Conservation (phyloP, 2,888 invertebrate species). For the Ichneumoninae sp. region DNA sequence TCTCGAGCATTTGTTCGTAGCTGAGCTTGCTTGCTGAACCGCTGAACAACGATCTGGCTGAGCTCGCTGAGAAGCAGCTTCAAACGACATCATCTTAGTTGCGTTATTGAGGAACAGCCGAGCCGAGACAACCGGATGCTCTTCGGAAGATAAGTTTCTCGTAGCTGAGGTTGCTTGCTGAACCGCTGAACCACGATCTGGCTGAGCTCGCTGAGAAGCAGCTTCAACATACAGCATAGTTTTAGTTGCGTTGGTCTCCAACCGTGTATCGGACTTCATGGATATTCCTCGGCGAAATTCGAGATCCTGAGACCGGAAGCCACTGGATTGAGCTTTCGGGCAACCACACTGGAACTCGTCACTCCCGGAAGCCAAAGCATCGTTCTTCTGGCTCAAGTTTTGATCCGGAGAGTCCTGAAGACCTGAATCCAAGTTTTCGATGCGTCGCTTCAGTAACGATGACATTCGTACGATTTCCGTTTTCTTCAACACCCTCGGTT, state of each 20-base stretch:
- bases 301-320: no score
- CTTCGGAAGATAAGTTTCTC: slow-evolving; percentile 3
- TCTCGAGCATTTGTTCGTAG: neutral
- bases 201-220: neutral
- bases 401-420: no score
- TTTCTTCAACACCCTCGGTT: neutral
- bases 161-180: neutral
- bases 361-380: no score
- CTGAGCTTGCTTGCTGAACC: neutral
- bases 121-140: slow-evolving; percentile 31
- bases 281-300: no score
- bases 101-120: neutral
- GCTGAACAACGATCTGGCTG: neutral
- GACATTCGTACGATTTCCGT: neutral
- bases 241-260: neutral
- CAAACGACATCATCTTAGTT: neutral
- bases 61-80: neutral
- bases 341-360: no score
- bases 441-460: no score
- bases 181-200: no score
- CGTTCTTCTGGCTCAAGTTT: no score
- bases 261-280: neutral
- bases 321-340: no score
- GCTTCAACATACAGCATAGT: neutral
- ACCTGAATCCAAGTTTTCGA: neutral